Evolutionary conservation across 2,888 invertebrate genomes (phyloP).

Genomic region (Exephanes ischioxanthus): DNA sequence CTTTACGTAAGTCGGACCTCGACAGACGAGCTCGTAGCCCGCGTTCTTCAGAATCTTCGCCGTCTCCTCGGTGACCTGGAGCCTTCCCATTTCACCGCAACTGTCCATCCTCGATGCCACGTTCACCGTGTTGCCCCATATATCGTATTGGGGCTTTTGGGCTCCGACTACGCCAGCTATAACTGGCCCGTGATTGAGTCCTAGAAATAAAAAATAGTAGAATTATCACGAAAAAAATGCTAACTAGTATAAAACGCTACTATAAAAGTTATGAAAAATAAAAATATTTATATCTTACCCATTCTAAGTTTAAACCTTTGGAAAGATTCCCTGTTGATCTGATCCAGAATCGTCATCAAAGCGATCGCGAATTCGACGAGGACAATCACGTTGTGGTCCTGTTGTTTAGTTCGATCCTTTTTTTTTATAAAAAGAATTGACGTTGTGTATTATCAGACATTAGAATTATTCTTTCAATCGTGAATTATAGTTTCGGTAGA

Average conservation of each 20-base stretch:
- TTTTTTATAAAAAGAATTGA: slow-evolving; percentile 36
- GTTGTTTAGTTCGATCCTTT: slow-evolving; percentile 91
- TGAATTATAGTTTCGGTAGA: not conserved
- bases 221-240: not conserved
- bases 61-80: slow-evolving; percentile 94
- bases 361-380: slow-evolving; percentile 98
- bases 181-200: slow-evolving; percentile 95
- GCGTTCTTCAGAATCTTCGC: slow-evolving; percentile 93
- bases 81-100: slow-evolving; percentile 94
- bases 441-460: not conserved
- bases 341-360: slow-evolving; percentile 96
- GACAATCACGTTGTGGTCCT: slow-evolving; percentile 94
- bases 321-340: slow-evolving; percentile 98
- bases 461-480: slow-evolving; percentile 15
- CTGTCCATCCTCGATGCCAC: slow-evolving; percentile 99
- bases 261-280: not conserved
- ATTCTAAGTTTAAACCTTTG: slow-evolving; percentile 97
- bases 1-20: slow-evolving; percentile 97
- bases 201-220: slow-evolving; percentile 84
- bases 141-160: slow-evolving; percentile 99
- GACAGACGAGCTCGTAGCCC: slow-evolving; percentile 95
- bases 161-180: slow-evolving; percentile 99
- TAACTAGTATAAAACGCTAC: not conserved
- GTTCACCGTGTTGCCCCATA: slow-evolving; percentile 99
- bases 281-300: slow-evolving; percentile 87